Percentiles rank a stretch among this genome's conserved stretches.
These are phyloP conservation scores for Gallinago solitaria DNA, from an alignment of 2,797 vertebrate genomes.

Conservation along the genomic window DNA sequence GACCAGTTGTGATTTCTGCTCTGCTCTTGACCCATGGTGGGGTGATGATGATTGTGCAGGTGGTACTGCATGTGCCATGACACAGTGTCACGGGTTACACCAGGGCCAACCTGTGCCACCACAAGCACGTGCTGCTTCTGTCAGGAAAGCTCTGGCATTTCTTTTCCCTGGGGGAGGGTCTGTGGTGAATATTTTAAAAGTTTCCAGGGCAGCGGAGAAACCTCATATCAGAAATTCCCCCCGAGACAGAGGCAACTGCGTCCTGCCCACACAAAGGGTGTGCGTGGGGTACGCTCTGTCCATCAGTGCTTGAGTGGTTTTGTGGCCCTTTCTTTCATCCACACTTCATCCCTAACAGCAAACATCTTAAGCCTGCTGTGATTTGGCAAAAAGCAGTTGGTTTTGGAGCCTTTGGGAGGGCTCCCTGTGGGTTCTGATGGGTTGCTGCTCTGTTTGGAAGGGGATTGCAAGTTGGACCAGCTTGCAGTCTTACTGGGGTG, in stretches of 20 bases:
- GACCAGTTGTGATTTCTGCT: rapidly evolving
- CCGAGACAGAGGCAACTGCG: rapidly evolving
- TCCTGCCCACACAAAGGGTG: rapidly evolving
- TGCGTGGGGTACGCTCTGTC: rapidly evolving
- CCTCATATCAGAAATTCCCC: rapidly evolving
- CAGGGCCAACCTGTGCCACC: rapidly evolving
- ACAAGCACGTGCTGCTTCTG: rapidly evolving
- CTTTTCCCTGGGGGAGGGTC: too few species aligned
- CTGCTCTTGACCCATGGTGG: rapidly evolving
- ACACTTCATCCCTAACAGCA: rapidly evolving
- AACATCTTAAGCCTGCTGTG: not conserved
- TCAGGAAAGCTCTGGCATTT: rapidly evolving
- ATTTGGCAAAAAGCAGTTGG: rapidly evolving
- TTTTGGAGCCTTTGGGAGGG: not conserved
- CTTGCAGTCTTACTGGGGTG: not conserved
- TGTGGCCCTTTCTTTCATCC: too few species aligned
- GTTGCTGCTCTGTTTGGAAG: not conserved
- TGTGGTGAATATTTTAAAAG: not conserved
- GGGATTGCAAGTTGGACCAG: not conserved
- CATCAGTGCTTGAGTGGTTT: rapidly evolving
- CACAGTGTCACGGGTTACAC: rapidly evolving
- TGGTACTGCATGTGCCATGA: rapidly evolving
- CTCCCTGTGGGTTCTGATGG: not conserved
- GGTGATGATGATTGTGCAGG: rapidly evolving
- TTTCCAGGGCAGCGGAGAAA: not conserved